Evolutionary conservation across 92 coral and sea anemone species (phyloP).

Genomic region (Zoanthus gigantus): DNA sequence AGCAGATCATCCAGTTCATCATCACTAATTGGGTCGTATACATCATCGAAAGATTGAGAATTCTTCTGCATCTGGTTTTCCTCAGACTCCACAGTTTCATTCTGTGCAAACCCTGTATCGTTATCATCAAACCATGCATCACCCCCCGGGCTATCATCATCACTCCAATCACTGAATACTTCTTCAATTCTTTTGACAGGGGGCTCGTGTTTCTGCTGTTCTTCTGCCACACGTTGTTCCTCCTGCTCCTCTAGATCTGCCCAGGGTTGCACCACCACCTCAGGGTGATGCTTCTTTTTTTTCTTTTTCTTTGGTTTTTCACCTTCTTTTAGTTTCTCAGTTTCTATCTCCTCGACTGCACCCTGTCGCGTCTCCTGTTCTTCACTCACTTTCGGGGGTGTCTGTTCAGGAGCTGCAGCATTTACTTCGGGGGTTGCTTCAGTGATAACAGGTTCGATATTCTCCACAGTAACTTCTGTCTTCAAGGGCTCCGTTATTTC

Average conservation of each 20-base stretch:
- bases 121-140: slow-evolving; percentile 80
- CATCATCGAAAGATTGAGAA: slow-evolving; percentile 82
- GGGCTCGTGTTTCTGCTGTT: slow-evolving; percentile 37
- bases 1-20: slow-evolving; percentile 97
- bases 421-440: slow-evolving; percentile 46
- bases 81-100: slow-evolving; percentile 57
- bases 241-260: slow-evolving; percentile 82
- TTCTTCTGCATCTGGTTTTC: slow-evolving; percentile 17
- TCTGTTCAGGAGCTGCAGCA: slow-evolving; percentile 59
- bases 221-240: slow-evolving; percentile 41
- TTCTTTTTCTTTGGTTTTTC: slow-evolving; percentile 91
- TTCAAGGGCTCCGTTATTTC: slow-evolving; percentile 27
- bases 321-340: slow-evolving; percentile 62
- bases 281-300: slow-evolving; percentile 87
- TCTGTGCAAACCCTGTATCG: slow-evolving; percentile 65
- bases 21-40: slow-evolving; percentile 98
- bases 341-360: slow-evolving; percentile 25
- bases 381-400: slow-evolving; percentile 47
- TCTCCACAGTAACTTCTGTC: slow-evolving; percentile 34
- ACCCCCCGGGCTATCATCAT: slow-evolving; percentile 90
- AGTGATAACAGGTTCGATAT: slow-evolving; percentile 42
- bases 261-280: slow-evolving; percentile 90
- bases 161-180: slow-evolving; percentile 99
- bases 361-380: slow-evolving; percentile 23
- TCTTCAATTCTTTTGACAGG: slow-evolving; percentile 62